A percentile compares a stretch with the other conserved stretches of the same genome.
Evolutionary conservation across 2,113 vertebrate genomes (phyloP).

Genomic region (Channa argus): DNA sequence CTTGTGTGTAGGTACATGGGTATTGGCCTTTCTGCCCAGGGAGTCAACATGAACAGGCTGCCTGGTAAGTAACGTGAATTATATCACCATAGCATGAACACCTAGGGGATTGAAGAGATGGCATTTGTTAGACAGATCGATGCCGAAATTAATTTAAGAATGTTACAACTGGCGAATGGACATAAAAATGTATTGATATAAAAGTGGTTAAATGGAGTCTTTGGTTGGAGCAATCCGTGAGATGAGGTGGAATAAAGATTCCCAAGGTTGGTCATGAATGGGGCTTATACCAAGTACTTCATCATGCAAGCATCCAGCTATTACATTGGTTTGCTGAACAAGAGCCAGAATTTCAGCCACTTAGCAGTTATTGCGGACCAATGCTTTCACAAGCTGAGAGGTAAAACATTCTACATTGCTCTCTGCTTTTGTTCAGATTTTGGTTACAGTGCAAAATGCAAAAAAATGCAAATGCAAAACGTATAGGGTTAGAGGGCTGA

Average conservation of each 20-base stretch:
- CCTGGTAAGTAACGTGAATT: constrained; percentile 89
- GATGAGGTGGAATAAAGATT: constrained; percentile 26
- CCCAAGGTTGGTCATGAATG: constrained; percentile 17
- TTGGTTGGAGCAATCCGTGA: constrained; percentile 10
- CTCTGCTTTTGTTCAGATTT: constrained; percentile 36
- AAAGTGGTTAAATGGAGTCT: not conserved
- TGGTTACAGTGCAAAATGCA: too few relatives aligned
- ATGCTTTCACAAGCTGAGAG: constrained; percentile 32
- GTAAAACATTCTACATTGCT: constrained; percentile 14
- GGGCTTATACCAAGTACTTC: not conserved
- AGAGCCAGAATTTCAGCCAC: constrained; percentile 42
- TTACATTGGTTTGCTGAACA: constrained; percentile 11
- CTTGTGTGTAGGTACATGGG: constrained; percentile 95
- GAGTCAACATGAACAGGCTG: constrained; percentile 99
- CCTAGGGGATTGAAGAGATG: not conserved
- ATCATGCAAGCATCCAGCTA: constrained; percentile 14
- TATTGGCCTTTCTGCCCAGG: constrained; percentile 97
- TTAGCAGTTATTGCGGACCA: constrained; percentile 4
- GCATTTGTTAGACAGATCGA: not conserved
- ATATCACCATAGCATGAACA: not conserved
- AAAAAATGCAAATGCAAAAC: not conserved
- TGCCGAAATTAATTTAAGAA: not conserved
- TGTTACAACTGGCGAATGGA: not conserved
- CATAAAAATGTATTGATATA: constrained; percentile 1
- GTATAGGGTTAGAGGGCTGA: too few relatives aligned